Base-by-base conservation (phyloP, 2,113 vertebrate genomes). In the Tetrao urogallus region DNA sequence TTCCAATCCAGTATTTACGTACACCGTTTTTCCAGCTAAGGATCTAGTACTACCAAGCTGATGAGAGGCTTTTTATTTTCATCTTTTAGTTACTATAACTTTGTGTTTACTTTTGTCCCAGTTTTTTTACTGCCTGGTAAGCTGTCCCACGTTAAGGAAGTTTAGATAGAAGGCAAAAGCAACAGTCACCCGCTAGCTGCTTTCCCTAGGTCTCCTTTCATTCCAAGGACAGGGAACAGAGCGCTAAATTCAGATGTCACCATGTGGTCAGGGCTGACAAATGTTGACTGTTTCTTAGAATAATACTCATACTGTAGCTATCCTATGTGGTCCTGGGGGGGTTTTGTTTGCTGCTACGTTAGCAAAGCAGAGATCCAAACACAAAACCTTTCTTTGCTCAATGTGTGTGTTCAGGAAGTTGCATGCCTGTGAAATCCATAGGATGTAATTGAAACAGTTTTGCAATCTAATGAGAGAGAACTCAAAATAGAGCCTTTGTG, bases 331-430 rank as follows among this genome's bases (percentile, higher is more conserved):
- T 72, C 83, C 72, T 73, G 19, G 61, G 77, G 77, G 60, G 87
- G 76, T 54, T 95, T 89, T 94, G 84, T 89, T 95, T 86, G 82
- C 69, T 81, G 69, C 69, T 86, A 67, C 40, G 36, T 86, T 91
- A 94, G 82, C 70, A 91, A 94, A 95, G 88, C 57, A 81, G 69
- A 89, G 65, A 88, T 64, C 73, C 76, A 91, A 94, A 83, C 24
- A 38, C 5, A 57, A 88, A 94, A 78, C 77, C 52, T 91, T 90
- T 61, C 40, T 84, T 78, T 89, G 73, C 66, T 92, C 77, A 0
- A 27, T 90, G 85, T 91, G 95, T 88, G 93, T 90, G 91, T 95
- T 93, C 88, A 86, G 85, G 90, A 94, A 94, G 92, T 72, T 89
- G 66, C 32, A 22, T 34, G 89, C 25, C 76, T 91, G 70, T 78